Percentiles rank a stretch among this genome's conserved stretches.
Evolutionary conservation across 1,140 invertebrate genomes (phyloP).

Genomic region (Diachasma alloeum): DNA sequence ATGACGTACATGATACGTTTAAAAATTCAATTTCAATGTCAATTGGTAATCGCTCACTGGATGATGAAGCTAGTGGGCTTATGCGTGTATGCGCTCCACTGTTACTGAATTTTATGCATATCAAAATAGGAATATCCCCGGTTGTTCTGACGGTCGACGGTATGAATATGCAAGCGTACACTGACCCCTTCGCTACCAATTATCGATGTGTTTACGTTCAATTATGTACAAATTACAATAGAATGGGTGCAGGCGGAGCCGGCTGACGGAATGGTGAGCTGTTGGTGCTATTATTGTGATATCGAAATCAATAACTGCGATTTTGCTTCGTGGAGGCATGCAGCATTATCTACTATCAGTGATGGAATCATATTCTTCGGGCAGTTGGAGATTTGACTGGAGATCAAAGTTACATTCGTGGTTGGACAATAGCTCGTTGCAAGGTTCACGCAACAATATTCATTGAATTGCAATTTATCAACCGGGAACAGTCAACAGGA

Average conservation of each 20-base stretch:
- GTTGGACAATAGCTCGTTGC: too few species aligned
- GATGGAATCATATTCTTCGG: too few species aligned
- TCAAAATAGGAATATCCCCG: constrained; percentile 15
- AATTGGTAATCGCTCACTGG: not conserved
- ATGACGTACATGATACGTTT: not conserved
- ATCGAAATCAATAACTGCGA: constrained; percentile 34
- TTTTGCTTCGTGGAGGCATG: not conserved
- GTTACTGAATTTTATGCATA: constrained; percentile 6
- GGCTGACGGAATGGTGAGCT: not conserved
- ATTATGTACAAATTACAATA: constrained; percentile 40
- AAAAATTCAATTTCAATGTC: not conserved
- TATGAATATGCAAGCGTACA: constrained; percentile 24
- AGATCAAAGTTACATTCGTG: too few species aligned
- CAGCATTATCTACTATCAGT: too few species aligned
- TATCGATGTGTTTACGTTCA: constrained; percentile 41
- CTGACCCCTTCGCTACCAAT: constrained; percentile 36
- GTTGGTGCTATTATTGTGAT: not conserved
- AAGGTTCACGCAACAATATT: too few species aligned
- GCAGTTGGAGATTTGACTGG: too few species aligned
- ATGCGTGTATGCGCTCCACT: not conserved
- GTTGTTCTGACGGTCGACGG: not conserved
- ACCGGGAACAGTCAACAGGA: too few species aligned
- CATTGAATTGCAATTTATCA: too few species aligned
- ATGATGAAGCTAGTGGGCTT: not conserved
- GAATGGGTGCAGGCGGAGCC: not conserved